These are phyloP conservation scores for Pristiophorus japonicus DNA, from an alignment of 2,113 vertebrate species.

Conservation along the genomic window DNA sequence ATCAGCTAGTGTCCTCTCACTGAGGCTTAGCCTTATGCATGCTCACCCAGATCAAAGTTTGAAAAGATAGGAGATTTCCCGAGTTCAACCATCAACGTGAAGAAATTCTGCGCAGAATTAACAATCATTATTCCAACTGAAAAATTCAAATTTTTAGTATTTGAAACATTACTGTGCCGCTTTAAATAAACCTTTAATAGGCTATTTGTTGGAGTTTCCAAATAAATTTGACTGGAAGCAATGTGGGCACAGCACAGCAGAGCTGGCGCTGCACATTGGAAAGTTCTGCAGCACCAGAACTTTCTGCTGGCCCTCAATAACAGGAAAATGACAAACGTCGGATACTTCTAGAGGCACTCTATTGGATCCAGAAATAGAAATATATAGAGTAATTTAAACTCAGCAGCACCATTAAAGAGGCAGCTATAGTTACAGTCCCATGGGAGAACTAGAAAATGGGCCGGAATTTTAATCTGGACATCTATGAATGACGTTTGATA, in stretches of 20 bases:
- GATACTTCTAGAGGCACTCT: neutral
- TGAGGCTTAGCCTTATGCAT: neutral
- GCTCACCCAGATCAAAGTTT: neutral
- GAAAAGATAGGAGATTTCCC: neutral
- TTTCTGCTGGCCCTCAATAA: neutral
- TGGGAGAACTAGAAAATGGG: neutral
- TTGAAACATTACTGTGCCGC: neutral
- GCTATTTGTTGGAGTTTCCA: neutral
- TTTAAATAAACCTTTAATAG: neutral
- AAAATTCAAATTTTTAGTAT: neutral
- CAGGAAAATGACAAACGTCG: neutral
- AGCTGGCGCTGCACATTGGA: neutral
- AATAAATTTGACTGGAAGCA: slow-evolving; percentile 4
- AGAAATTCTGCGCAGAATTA: neutral
- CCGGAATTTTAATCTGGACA: neutral
- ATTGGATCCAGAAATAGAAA: too few relatives aligned
- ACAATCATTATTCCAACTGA: neutral
- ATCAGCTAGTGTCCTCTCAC: neutral
- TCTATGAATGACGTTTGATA: neutral
- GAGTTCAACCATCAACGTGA: neutral
- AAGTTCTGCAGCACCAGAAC: neutral
- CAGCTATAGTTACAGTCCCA: neutral
- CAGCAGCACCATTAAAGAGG: neutral
- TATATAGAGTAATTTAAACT: too few relatives aligned
- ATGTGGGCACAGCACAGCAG: neutral